Percentiles rank a stretch among this genome's conserved stretches.
These are phyloP conservation scores for Notothenia coriiceps DNA, from an alignment of 2,113 vertebrate species.

Conservation along the genomic window DNA sequence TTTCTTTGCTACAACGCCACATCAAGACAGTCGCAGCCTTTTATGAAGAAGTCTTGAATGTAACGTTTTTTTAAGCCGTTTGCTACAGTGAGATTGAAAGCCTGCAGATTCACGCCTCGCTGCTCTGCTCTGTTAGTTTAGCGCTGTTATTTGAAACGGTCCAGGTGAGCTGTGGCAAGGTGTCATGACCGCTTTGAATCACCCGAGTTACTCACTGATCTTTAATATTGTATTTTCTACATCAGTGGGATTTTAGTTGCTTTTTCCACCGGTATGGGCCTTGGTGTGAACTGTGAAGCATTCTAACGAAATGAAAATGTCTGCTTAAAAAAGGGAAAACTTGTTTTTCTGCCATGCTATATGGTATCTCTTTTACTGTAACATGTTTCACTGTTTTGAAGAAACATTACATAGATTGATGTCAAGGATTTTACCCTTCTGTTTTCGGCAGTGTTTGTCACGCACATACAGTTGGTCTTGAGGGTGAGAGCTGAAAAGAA, in stretches of 20 bases:
- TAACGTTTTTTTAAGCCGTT: conserved; percentile 32
- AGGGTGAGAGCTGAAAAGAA: conserved; percentile 23
- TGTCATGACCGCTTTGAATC: conserved; percentile 4
- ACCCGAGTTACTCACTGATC: conserved; percentile 11
- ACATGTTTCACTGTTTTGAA: conserved; percentile 28
- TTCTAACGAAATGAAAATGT: conserved; percentile 21
- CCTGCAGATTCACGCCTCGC: not conserved
- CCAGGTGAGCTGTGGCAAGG: conserved; percentile 6
- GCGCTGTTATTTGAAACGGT: not conserved
- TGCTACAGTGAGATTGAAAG: conserved; percentile 12
- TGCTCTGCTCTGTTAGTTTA: conserved; percentile 22
- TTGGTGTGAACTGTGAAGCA: conserved; percentile 61
- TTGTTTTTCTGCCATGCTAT: conserved; percentile 25
- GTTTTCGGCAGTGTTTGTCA: conserved; percentile 10
- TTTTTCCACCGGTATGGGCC: conserved; percentile 34
- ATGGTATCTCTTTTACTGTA: conserved; percentile 47
- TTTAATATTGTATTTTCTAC: conserved; percentile 18
- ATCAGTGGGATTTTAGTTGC: conserved; percentile 9
- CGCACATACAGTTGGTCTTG: conserved; percentile 13
- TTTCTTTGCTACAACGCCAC: not conserved
- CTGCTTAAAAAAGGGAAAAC: conserved; percentile 16
- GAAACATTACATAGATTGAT: conserved; percentile 16
- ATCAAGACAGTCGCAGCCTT: conserved; percentile 34
- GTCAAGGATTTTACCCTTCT: conserved; percentile 35
- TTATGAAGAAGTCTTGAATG: conserved; percentile 56